Conservation (phyloP, 2,888 invertebrate genomes). For the Andricus quercusramuli region DNA sequence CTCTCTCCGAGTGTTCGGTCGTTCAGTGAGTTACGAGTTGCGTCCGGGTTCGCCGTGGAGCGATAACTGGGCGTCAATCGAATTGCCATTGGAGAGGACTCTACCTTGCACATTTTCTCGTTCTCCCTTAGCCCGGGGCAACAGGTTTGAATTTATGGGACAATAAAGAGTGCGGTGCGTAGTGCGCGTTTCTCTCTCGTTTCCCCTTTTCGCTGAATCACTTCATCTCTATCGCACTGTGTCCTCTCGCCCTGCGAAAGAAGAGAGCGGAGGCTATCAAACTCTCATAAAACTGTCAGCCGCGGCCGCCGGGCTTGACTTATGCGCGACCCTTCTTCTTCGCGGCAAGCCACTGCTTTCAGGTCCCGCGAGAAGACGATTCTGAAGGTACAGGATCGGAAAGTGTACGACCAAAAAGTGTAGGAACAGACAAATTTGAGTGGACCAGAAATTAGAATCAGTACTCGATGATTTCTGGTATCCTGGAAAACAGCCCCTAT, state of each 20-base stretch:
- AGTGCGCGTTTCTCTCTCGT: slow-evolving; percentile 71
- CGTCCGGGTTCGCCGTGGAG: slow-evolving; percentile 68
- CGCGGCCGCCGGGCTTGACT: slow-evolving; percentile 75
- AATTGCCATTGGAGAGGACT: slow-evolving; percentile 64
- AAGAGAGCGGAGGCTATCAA: slow-evolving; percentile 75
- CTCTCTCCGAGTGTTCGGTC: slow-evolving; percentile 61
- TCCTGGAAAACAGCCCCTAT: slow-evolving; percentile 6
- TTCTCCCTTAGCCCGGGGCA: slow-evolving; percentile 70
- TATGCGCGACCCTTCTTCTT: slow-evolving; percentile 70
- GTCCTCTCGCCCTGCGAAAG: slow-evolving; percentile 57
- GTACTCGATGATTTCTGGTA: neutral
- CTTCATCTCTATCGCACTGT: slow-evolving; percentile 46
- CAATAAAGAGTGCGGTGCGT: slow-evolving; percentile 77
- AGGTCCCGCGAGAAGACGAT: slow-evolving; percentile 43
- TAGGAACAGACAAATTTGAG: no score
- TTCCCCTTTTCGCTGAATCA: slow-evolving; percentile 52
- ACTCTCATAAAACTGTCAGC: slow-evolving; percentile 79
- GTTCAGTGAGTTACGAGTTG: slow-evolving; percentile 71
- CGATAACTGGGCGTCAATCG: slow-evolving; percentile 70
- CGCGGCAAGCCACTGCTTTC: slow-evolving; percentile 47
- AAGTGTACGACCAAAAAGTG: neutral
- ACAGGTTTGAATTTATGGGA: slow-evolving; percentile 79
- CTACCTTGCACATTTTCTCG: slow-evolving; percentile 54
- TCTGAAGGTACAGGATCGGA: neutral
- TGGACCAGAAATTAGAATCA: neutral